Evolutionary conservation across 2,113 vertebrate genomes (phyloP).

Genomic region (Deroptyus accipitrinus): DNA sequence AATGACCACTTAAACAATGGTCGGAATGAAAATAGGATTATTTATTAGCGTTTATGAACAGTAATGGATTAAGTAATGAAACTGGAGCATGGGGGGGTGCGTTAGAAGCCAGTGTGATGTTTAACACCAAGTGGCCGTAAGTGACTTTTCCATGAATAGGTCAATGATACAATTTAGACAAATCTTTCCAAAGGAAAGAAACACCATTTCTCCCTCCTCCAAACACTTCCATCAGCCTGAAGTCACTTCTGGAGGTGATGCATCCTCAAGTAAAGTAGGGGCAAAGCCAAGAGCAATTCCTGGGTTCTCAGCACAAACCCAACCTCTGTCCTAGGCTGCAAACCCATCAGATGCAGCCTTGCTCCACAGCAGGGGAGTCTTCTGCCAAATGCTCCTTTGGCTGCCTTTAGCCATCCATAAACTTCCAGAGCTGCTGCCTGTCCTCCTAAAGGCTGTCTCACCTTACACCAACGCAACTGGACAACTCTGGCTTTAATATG

Average conservation of each 20-base stretch:
- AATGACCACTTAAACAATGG: conserved; percentile 55
- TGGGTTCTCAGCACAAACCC: background rate
- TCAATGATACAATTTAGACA: background rate
- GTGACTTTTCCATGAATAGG: background rate
- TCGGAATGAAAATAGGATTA: conserved; percentile 44
- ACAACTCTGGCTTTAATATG: background rate
- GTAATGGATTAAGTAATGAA: conserved; percentile 42
- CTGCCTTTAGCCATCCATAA: no score
- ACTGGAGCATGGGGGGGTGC: background rate
- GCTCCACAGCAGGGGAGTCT: fast-evolving
- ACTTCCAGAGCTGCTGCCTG: background rate
- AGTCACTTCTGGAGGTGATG: background rate
- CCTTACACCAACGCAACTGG: no score
- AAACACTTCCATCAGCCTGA: fast-evolving
- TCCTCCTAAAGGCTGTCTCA: background rate
- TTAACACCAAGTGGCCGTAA: background rate
- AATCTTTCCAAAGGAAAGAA: background rate
- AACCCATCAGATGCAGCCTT: background rate
- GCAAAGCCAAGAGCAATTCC: background rate
- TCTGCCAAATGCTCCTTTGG: background rate
- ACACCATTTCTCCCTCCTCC: background rate
- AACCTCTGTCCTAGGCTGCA: background rate
- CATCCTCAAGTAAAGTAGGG: background rate
- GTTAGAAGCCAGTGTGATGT: background rate
- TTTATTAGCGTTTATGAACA: conserved; percentile 50